phyloP scores from a whole-genome alignment of 2,888 invertebrate genomes.

The Xestia xanthographa region DNA sequence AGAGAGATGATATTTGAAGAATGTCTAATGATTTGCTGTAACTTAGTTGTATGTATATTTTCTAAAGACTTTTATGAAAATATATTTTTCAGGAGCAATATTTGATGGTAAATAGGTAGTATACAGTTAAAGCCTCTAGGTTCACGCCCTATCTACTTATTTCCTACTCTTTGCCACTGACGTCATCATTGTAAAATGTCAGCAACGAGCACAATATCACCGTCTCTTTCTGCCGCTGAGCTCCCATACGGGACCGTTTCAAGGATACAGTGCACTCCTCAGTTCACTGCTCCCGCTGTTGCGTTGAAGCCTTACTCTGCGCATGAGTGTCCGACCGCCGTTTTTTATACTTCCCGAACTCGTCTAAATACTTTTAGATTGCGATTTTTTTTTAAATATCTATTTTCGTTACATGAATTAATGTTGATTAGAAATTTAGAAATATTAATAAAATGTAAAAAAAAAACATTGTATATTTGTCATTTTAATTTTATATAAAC shows the following conservation, averaged over 20 bases:
- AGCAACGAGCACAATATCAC: slow-evolving; percentile 74
- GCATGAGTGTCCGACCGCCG: slow-evolving; percentile 61
- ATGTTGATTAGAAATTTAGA: not conserved
- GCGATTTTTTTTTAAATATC: slow-evolving; percentile 19
- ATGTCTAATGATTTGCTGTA: not conserved
- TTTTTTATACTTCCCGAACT: slow-evolving; percentile 65
- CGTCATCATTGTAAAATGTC: slow-evolving; percentile 84
- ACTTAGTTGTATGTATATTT: not conserved
- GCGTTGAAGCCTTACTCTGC: slow-evolving; percentile 79
- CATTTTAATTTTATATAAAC: not conserved
- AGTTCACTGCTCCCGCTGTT: slow-evolving; percentile 86
- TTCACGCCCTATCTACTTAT: slow-evolving; percentile 21
- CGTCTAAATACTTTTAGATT: slow-evolving; percentile 46
- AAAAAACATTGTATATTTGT: not conserved
- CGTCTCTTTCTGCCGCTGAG: slow-evolving; percentile 78
- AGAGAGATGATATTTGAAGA: too few relatives aligned
- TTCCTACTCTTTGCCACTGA: slow-evolving; percentile 73
- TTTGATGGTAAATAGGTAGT: not conserved
- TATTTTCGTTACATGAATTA: not conserved
- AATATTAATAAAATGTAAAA: not conserved
- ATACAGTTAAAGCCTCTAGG: not conserved
- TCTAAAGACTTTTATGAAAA: not conserved
- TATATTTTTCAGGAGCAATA: not conserved
- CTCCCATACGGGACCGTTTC: slow-evolving; percentile 83
- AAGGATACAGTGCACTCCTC: slow-evolving; percentile 87